Evolutionary conservation across 2,888 invertebrate species (phyloP), one percentile per base, ranked within the genome.

Genomic region (Cabera pusaria): DNA sequence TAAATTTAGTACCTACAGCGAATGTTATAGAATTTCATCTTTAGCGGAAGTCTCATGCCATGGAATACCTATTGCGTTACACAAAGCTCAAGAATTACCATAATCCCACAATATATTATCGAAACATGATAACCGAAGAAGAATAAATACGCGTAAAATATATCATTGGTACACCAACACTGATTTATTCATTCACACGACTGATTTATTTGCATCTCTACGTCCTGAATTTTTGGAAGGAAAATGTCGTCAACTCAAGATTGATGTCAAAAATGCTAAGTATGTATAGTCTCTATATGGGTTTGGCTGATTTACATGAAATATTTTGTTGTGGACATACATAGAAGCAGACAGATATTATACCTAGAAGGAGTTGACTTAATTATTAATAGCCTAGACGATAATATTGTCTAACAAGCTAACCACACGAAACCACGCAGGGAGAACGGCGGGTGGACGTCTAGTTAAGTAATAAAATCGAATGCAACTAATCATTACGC

Each of bases 71-170:
- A 43, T 37, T 21, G 44, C 42, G 44, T 42, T 48, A 48, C 44
- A 48, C 33, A 44, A 49, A 49, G 44, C 39, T 43, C 48, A 19
- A 35, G 18, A 33, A 64, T 67, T 62, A 61, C 43, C 62, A 62
- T 63, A 67, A 66, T 67, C 62, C 43, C 62, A 69, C 66, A 35
- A 52, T 69, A 67, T 64, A 59, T 66, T 55, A 64, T 35, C 35
- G 56, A 49, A 55, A 56, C 60, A 56, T 54, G 60, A 66, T 59
- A 67, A 58, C 59, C 51, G 37, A 59, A 46, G 37, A 59, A 46
- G 49, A 47, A 48, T 50, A 43, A 42, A 39, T 45, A 33, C 24
- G 36, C 39, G 23, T 45, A 38, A 42, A 39, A 48, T 59, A 58
- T 57, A 62, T 58, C 49, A 57, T 50, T 53, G 46, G 44, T 43